Percentiles rank a stretch among this genome's conserved stretches.
phyloP scores from a whole-genome alignment of 2,888 invertebrate genomes.

The Drosophila demipolita region DNA sequence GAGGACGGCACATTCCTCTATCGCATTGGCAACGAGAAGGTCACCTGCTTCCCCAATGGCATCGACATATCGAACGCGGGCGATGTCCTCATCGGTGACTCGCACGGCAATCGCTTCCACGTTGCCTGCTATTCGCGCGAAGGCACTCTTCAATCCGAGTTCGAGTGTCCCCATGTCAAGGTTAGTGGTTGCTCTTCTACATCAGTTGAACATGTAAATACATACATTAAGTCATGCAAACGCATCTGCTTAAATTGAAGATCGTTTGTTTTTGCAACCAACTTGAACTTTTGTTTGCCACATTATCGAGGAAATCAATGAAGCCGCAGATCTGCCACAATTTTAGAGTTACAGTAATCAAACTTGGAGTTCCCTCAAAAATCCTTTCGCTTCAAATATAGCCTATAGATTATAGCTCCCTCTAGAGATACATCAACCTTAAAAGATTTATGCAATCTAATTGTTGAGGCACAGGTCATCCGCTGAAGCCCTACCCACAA shows the following conservation, averaged over 20 bases:
- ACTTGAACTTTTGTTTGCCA: not conserved
- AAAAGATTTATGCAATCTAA: too few species aligned
- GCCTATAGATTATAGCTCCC: too few species aligned
- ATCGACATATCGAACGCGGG: constrained; percentile 99
- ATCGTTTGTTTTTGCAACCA: too few species aligned
- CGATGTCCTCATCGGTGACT: constrained; percentile 98
- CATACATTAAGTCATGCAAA: not conserved
- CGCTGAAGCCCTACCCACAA: too few species aligned
- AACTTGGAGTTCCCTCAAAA: not conserved
- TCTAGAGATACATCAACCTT: too few species aligned
- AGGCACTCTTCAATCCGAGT: constrained; percentile 94
- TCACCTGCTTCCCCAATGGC: constrained; percentile 98
- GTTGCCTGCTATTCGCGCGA: constrained; percentile 97
- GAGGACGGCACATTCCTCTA: constrained; percentile 96
- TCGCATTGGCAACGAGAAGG: constrained; percentile 97
- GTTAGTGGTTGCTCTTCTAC: constrained; percentile 85
- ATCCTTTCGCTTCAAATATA: too few species aligned
- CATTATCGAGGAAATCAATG: not conserved
- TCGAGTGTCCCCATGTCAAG: constrained; percentile 99
- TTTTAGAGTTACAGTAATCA: not conserved
- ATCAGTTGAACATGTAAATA: not conserved
- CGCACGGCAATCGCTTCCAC: constrained; percentile 98
- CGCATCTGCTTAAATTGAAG: too few species aligned
- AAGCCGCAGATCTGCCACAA: not conserved
- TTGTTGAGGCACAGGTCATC: too few species aligned